phyloP scores from a whole-genome alignment of 2,797 vertebrate genomes.

The Urosaurus nigricauda region DNA sequence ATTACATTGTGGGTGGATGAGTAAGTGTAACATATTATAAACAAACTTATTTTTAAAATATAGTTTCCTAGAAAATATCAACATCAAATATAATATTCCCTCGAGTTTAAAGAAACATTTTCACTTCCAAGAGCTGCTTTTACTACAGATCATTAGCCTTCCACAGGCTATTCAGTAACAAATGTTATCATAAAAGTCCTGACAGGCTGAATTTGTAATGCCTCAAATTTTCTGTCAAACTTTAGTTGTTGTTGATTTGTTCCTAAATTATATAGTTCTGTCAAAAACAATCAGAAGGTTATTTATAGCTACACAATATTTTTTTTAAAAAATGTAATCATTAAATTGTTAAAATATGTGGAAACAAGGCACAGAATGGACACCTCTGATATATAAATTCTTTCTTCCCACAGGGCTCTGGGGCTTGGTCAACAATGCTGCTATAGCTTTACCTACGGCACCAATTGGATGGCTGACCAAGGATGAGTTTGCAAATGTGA shows the following conservation, averaged over 20 bases:
- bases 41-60: too few relatives aligned
- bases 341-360: background rate
- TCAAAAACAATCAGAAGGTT: background rate
- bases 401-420: constrained; percentile 15
- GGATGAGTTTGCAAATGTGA: background rate
- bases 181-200: background rate
- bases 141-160: too few relatives aligned
- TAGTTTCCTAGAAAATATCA: too few relatives aligned
- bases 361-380: background rate
- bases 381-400: background rate
- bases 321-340: background rate
- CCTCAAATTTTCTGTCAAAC: background rate
- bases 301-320: background rate
- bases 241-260: background rate
- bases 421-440: constrained; percentile 40
- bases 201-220: background rate
- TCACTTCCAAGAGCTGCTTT: too few relatives aligned
- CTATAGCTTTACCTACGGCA: rapidly evolving
- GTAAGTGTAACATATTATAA: too few relatives aligned
- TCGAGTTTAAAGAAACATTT: too few relatives aligned
- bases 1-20: too few relatives aligned
- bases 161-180: background rate
- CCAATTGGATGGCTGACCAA: constrained; percentile 24
- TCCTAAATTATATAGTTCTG: background rate
- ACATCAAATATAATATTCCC: too few relatives aligned